These are phyloP conservation scores for Machimus atricapillus DNA, from an alignment of 2,888 invertebrate genomes.

Conservation along the genomic window DNA sequence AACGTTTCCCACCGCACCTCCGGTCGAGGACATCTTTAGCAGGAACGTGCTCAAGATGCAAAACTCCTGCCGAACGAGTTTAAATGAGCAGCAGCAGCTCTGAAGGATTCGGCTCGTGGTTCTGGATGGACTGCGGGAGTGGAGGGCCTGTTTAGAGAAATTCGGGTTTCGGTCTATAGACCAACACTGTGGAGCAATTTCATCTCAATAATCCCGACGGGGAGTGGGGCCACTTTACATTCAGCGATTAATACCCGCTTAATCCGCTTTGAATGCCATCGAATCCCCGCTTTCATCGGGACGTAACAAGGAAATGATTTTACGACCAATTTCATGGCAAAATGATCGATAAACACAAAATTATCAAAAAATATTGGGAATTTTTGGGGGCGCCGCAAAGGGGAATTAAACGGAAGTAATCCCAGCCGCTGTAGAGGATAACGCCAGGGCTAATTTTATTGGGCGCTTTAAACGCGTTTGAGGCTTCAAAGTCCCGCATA, in stretches of 20 bases:
- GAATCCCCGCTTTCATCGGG: background rate
- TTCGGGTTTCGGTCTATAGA: background rate
- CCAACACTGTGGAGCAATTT: background rate
- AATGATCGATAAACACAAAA: background rate
- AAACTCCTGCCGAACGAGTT: background rate
- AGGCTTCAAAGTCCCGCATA: background rate
- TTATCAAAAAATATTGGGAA: background rate
- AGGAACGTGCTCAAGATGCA: slow-evolving; percentile 12
- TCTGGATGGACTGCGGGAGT: background rate
- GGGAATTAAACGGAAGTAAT: background rate
- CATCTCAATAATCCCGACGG: background rate
- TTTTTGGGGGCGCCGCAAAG: background rate
- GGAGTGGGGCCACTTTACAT: background rate
- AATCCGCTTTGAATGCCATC: background rate
- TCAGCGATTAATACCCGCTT: background rate
- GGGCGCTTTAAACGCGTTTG: background rate
- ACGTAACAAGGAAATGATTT: background rate
- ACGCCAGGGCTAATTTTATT: background rate
- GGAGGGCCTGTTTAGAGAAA: background rate
- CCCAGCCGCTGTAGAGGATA: background rate
- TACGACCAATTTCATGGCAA: slow-evolving; percentile 7
- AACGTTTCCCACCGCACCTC: background rate
- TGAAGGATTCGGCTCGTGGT: background rate
- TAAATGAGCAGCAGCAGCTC: slow-evolving; percentile 12
- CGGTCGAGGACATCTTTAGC: slow-evolving; percentile 16